Evolutionary conservation across 2,888 invertebrate genomes (phyloP).

Genomic region (Drosophila macrothrix): DNA sequence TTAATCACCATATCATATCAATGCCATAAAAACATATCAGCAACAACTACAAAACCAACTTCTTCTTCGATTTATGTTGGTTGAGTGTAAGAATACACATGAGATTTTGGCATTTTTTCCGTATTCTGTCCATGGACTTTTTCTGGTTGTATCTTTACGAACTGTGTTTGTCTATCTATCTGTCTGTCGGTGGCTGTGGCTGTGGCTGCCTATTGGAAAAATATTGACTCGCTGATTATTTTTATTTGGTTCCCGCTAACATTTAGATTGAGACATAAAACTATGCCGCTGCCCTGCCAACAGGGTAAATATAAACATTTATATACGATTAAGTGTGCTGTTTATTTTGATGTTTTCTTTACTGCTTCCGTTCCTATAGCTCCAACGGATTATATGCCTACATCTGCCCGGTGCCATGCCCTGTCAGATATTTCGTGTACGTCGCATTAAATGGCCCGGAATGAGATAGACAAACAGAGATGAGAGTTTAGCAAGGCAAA

Average conservation of each 20-base stretch:
- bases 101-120: constrained; percentile 60
- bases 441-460: constrained; percentile 68
- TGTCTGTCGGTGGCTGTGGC: background rate
- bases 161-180: background rate
- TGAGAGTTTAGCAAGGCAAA: constrained; percentile 36
- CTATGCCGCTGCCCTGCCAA: constrained; percentile 58
- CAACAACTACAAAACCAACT: constrained; percentile 6
- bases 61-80: constrained; percentile 12
- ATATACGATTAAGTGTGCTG: constrained; percentile 80
- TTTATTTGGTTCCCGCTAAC: constrained; percentile 74
- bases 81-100: constrained; percentile 8
- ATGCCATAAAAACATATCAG: constrained; percentile 39
- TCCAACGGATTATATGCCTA: constrained; percentile 31
- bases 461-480: constrained; percentile 63
- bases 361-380: constrained; percentile 69
- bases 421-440: constrained; percentile 58
- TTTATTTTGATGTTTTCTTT: constrained; percentile 81
- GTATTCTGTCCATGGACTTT: constrained; percentile 24
- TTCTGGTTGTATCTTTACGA: background rate
- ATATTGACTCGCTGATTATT: constrained; percentile 79
- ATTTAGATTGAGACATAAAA: constrained; percentile 77
- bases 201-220: constrained; percentile 27
- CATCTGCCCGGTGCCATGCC: constrained; percentile 10
- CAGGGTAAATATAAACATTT: constrained; percentile 74
- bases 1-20: constrained; percentile 59